Base-by-base conservation (phyloP, 2,888 invertebrate genomes). In the Autographa pulchrina region DNA sequence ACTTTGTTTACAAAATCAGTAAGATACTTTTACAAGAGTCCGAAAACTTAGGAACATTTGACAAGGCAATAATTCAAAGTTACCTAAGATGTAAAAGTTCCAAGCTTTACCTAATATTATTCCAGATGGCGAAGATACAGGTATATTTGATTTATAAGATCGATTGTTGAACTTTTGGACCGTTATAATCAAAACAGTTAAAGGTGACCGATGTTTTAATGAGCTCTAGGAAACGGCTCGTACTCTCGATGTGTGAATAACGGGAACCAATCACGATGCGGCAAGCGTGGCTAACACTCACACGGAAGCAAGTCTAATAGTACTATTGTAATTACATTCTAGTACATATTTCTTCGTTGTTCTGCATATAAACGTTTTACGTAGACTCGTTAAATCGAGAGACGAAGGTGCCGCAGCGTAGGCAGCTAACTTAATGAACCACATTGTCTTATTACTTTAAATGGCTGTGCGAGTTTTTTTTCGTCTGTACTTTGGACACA, bases 361-460 rank as follows among this genome's bases (percentile, higher is more conserved):
- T 35, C 64, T 62, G 41, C 18, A 73, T 69, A 68, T 78, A 73
- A 78, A 82, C 72, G 75, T 77, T 75, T 82, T 78, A 82, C 81
- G 74, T 73, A 75, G 75, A 72, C 77, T 81, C 80, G 80, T 84
- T 82, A 85, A 86, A 83, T 73, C 73, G 67, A 77, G 74, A 80
- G 77, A 79, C 78, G 81, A 85, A 88, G 87, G 88, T 89, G 88
- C 85, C 77, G 77, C 65, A 58, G 86, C 85, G 94, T 94, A 91
- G 94, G 90, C 84, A 90, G 88, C 90, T 84, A 85, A 90, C 91
- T 89, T 94, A 94, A 94, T 93, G 93, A 93, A 92, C 89, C 86
- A 92, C 92, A 94, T 95, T 94, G 94, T 95, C 92, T 95, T 95
- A 93, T 92, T 94, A 90, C 95, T 93, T 89, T 89, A 93, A 90